Base-by-base conservation (phyloP, 2,113 vertebrate species). In the Mus musculus region DNA sequence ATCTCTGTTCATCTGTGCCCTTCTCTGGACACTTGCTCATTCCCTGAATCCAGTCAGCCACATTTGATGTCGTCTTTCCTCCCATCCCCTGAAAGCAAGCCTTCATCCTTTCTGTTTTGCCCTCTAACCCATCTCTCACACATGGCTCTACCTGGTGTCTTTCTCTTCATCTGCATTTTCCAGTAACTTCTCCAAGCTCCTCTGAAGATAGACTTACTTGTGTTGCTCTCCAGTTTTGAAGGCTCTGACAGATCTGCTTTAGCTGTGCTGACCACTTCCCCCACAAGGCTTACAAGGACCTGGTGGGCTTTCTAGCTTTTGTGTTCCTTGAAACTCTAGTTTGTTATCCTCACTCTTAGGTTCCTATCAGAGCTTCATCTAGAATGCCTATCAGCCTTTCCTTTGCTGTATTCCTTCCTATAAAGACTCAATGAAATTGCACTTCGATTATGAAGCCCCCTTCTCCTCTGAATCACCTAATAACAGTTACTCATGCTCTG, bases 141-240 rank as follows among this genome's bases (percentile, higher is more conserved):
- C 26, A 87, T 92, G 49, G 7, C 28, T 26, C 28, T 89, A 39
- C 14, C 17, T 61, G 1, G 67, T 92, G 33, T 91, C 71, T 90
- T 54, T 75, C 36, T 95, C 1, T 88, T 85, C 54, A 12, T 90
- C 80, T 93, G 56, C 52, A 46, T 84, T 59, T 90, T 92, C 65
- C 7, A 86, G 10, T 54, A 67, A 12, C 93, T 88, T 84, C 69
- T 92, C 65, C 88, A 85, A 16, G 9, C 19, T 59, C 0, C 16
- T 69, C 54, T 65, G 26, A 93, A 84, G 71, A 80, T 61, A 77
- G 39, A 80, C 46, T 80, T 52, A 67, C 54, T 86, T 61, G 46
- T 63, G 26, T 80, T 85, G 52, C 22, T 88, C 77, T 76, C 22
- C 19, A 87, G 4, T 59, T 90, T 88, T 92, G 93, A 63, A 59